Conservation (phyloP, 2,888 invertebrate species). For the Orchesellides sinensis region DNA sequence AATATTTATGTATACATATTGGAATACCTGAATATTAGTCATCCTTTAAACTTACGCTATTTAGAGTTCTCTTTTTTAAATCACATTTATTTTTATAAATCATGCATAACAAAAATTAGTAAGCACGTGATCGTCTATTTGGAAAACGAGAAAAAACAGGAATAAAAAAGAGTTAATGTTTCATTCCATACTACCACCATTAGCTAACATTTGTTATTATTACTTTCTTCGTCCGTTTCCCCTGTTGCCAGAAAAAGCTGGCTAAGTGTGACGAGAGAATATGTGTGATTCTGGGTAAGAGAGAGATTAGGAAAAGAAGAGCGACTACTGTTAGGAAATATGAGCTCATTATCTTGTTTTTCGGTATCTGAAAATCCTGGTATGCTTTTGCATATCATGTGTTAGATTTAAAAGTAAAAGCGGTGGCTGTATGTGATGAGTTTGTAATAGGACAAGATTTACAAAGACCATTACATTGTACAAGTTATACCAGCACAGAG, state of each 20-base stretch:
- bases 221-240: neutral
- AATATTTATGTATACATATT: too few relatives aligned
- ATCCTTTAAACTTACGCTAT: too few relatives aligned
- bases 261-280: neutral
- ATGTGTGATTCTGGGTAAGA: too few relatives aligned
- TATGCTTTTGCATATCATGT: neutral
- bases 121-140: too few relatives aligned
- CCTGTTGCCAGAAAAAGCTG: too few relatives aligned
- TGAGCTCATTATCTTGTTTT: slow-evolving; percentile 56
- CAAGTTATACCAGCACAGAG: slow-evolving; percentile 17
- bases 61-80: too few relatives aligned
- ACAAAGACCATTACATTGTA: slow-evolving; percentile 45
- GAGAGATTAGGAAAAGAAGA: slow-evolving; percentile 18
- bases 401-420: slow-evolving; percentile 42
- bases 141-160: neutral
- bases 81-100: too few relatives aligned
- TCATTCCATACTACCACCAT: neutral
- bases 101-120: too few relatives aligned
- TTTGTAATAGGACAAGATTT: slow-evolving; percentile 64
- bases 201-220: slow-evolving; percentile 4
- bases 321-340: slow-evolving; percentile 46
- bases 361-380: slow-evolving; percentile 9
- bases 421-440: slow-evolving; percentile 59
- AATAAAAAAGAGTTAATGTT: neutral
- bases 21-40: too few relatives aligned